Evolutionary conservation across 2,888 invertebrate species (phyloP).

Genomic region (Cryptops parisi): DNA sequence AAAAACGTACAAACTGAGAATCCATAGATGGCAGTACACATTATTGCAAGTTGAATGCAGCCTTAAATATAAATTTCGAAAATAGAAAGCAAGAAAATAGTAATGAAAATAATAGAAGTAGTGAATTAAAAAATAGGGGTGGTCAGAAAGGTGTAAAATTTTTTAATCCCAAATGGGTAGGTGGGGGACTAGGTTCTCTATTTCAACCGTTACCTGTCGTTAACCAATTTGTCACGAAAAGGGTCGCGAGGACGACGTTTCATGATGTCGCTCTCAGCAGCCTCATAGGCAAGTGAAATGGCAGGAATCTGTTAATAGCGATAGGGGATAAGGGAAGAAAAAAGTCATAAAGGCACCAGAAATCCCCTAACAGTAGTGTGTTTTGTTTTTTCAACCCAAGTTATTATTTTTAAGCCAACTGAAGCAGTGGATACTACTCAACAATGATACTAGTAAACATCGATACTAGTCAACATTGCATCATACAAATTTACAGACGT

Average conservation of each 20-base stretch:
- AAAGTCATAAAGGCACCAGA: too few species aligned
- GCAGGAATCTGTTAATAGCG: slow-evolving; percentile 46
- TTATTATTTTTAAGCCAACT: too few species aligned
- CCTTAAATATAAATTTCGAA: neutral
- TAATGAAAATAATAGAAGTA: neutral
- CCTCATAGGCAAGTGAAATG: slow-evolving; percentile 56
- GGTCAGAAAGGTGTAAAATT: neutral
- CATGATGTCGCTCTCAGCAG: slow-evolving; percentile 59
- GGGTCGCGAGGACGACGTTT: slow-evolving; percentile 45
- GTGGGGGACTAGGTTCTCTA: too few species aligned
- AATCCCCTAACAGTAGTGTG: too few species aligned
- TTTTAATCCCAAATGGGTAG: too few species aligned
- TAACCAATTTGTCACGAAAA: slow-evolving; percentile 49
- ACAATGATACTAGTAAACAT: too few species aligned
- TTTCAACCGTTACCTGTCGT: slow-evolving; percentile 34
- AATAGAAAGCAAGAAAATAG: neutral
- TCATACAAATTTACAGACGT: too few species aligned
- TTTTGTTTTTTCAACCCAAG: too few species aligned
- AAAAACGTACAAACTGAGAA: too few species aligned
- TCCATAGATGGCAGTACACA: neutral
- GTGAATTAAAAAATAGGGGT: neutral
- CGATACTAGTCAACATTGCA: too few species aligned
- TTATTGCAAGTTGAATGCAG: neutral
- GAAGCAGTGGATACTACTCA: too few species aligned
- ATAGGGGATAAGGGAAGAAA: neutral